Base-by-base conservation (phyloP, 2,888 invertebrate species). In the Margaritifera margaritifera region DNA sequence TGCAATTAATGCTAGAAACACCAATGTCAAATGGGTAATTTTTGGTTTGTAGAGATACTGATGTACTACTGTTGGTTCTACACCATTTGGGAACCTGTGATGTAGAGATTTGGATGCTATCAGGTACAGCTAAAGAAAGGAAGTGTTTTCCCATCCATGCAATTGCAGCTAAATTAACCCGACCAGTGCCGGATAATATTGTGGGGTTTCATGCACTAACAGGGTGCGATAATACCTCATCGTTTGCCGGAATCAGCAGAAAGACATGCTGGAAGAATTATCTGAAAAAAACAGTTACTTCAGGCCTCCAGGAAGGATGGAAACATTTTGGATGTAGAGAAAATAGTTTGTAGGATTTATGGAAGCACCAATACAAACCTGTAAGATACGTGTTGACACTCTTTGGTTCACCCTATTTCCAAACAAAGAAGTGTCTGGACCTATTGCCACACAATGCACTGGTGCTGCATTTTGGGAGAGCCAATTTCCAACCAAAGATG, bases 61-160 rank as follows among this genome's bases (percentile, higher is more conserved):
- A 27, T 31, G 61, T 31, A 15, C 27, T 50, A 31, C 52, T 73
- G 27, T 31, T 72, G 59, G n/a, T 66, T n/a, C 27, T 72, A 27
- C 52, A 71, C 54, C 58, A 56, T 61, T 56, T 64, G 8, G 61
- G 62, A 22, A 22, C 62, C 25, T n/a, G n/a, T n/a, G n/a, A n/a
- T n/a, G n/a, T n/a, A n/a, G 61, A 61, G 31, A 56, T 53, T 55
- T 61, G 42, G 61, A 66, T 66, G 60, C 22, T 66, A 51, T 60
- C 66, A 22, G 56, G 62, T 22, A 62, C 67, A 15, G 61, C 56
- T 8, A 62, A 51, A 24, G 55, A 67, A 56, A 54, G 55, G 18
- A 62, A 56, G 42, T 56, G 55, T n/a, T 67, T 56, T 42, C 66
- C 67, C 20, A 62, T 66, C 6, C 61, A 66, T 25, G 55, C 19